These are phyloP conservation scores for Rhabdomys dilectus DNA, from an alignment of 2,113 vertebrate genomes.

Conservation along the genomic window DNA sequence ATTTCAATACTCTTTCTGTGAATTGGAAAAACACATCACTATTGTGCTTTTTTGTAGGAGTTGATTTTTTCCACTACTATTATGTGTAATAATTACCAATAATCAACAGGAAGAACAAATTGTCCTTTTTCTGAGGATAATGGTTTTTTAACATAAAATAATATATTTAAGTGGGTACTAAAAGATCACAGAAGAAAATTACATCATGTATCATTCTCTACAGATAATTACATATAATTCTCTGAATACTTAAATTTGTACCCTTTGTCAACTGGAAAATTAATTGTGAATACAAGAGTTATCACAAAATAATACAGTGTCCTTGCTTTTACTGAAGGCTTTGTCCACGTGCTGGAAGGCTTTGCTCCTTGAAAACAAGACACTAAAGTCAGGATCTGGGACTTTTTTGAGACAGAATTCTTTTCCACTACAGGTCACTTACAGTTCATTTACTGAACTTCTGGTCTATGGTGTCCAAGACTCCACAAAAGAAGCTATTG, in stretches of 20 bases:
- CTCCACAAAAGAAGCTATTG: not conserved
- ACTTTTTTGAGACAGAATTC: not conserved
- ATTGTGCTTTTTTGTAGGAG: not conserved
- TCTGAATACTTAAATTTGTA: not conserved
- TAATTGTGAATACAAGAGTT: not conserved
- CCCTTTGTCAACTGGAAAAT: not conserved
- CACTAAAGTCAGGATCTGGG: not conserved
- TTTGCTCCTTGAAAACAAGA: not conserved
- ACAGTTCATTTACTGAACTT: not conserved
- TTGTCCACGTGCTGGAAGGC: too few relatives aligned
- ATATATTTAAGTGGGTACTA: not conserved
- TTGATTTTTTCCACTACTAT: not conserved
- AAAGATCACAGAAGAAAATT: not conserved
- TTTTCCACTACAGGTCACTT: not conserved
- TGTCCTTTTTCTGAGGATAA: not conserved
- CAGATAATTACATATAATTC: not conserved
- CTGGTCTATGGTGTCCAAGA: too few relatives aligned
- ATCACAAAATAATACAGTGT: not conserved
- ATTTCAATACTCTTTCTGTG: not conserved
- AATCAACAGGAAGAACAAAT: not conserved
- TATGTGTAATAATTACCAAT: not conserved
- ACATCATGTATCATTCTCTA: not conserved
- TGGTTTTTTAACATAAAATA: not conserved
- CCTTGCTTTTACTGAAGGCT: not conserved
- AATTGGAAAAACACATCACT: not conserved